Evolutionary conservation across 1,140 invertebrate species (phyloP), one percentile per base, ranked within the genome.

Genomic region (Solenopsis invicta): DNA sequence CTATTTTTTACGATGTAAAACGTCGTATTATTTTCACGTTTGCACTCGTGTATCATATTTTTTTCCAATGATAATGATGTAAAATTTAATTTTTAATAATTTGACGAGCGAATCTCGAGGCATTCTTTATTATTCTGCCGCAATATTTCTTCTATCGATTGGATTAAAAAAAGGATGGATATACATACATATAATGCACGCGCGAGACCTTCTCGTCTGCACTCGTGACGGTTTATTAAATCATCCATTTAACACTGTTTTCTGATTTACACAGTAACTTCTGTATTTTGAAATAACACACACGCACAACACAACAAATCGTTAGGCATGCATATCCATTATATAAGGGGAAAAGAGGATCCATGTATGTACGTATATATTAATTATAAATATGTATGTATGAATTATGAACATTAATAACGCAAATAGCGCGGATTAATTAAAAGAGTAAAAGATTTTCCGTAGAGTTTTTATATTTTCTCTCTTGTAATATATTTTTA

Each of bases 391-490:
- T 54, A 5, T 41, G 1, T n/a, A 66, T 34, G 48, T 61, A 61
- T 50, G 18, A 48, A 50, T 50, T 84, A 62, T 29, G 29, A 29
- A 69, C 10, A 29, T 41, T 59, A 81, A 37, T 75, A 45, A 81
- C 56, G 10, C 21, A 10, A 59, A 71, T n/a, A 56, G 59, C n/a
- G 34, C 34, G 52, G 2, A 37, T 56, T n/a, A 24, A 37, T 37
- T 74, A 56, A 13, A 37, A 50, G 10, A 54, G 13, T 37, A 54
- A 29, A 54, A 29, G 16, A 16, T 74, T 34, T 77, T 77, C 9
- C n/a, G 52, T 21, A 3, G 50, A 56, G 13, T 52, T 80, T 66
- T 37, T 21, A 77, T 34, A 9, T 67, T 59, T 59, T 61, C 1
- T 59, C 41, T 61, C 1, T 2, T 41, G 12, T 61, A 29, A 29